These are phyloP conservation scores for Labia minor DNA, from an alignment of 2,888 invertebrate genomes.

Conservation along the genomic window DNA sequence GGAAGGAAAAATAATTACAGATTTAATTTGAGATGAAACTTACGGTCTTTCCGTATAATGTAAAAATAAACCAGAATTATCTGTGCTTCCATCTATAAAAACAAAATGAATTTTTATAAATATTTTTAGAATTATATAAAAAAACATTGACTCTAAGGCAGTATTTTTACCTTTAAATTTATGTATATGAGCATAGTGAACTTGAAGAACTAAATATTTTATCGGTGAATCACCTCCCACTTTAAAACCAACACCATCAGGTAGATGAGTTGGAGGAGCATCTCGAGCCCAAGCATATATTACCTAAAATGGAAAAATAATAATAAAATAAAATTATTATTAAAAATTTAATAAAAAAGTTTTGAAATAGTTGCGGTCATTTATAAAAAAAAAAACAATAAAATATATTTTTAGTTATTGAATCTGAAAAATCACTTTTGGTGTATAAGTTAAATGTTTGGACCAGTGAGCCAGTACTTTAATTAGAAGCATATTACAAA, in stretches of 20 bases:
- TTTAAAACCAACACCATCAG: conserved; percentile 82
- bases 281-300: conserved; percentile 93
- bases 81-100: conserved; percentile 58
- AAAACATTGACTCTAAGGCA: not conserved
- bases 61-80: conserved; percentile 74
- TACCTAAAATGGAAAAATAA: conserved; percentile 44
- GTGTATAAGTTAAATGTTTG: no score
- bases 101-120: conserved; percentile 23
- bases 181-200: conserved; percentile 66
- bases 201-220: conserved; percentile 84
- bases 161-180: conserved; percentile 46
- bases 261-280: conserved; percentile 69
- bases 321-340: not conserved
- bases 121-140: not conserved
- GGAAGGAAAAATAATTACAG: no score
- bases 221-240: conserved; percentile 74
- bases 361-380: conserved; percentile 17
- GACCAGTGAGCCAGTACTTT: no score
- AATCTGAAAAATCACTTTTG: no score
- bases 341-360: conserved; percentile 5
- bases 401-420: no score
- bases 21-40: conserved; percentile 39
- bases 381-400: no score
- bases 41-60: conserved; percentile 63
- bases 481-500: no score